These are phyloP conservation scores for Cyclina sinensis DNA, from an alignment of 1,140 invertebrate genomes.

Conservation along the genomic window DNA sequence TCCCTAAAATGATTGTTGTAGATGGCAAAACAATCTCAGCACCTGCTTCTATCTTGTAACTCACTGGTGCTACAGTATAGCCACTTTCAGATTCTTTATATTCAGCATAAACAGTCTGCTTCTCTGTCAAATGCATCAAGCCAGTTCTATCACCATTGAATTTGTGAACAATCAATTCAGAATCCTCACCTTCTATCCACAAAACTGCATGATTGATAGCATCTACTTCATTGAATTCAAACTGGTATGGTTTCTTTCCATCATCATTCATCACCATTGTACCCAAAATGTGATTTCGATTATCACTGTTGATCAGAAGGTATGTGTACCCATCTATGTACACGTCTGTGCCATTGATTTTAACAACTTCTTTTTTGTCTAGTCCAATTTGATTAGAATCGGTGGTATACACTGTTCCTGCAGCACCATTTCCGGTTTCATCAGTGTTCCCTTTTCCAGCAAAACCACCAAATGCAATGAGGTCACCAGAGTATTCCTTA, in stretches of 20 bases:
- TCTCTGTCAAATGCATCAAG: slow-evolving; percentile 73
- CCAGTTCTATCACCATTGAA: slow-evolving; percentile 81
- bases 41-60: slow-evolving; percentile 75
- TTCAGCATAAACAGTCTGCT: slow-evolving; percentile 77
- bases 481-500: slow-evolving; percentile 75
- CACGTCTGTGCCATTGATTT: slow-evolving; percentile 59
- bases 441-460: slow-evolving; percentile 60
- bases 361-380: slow-evolving; percentile 68
- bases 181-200: slow-evolving; percentile 71
- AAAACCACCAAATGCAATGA: slow-evolving; percentile 75
- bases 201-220: slow-evolving; percentile 77
- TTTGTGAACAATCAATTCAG: slow-evolving; percentile 78
- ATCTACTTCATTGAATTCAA: slow-evolving; percentile 77
- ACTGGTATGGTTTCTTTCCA: slow-evolving; percentile 54
- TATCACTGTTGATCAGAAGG: slow-evolving; percentile 78
- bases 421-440: slow-evolving; percentile 75
- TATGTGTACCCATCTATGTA: slow-evolving; percentile 72
- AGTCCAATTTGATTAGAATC: slow-evolving; percentile 70
- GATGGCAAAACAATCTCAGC: slow-evolving; percentile 78
- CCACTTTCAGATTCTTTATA: slow-evolving; percentile 78
- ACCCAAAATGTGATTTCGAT: slow-evolving; percentile 76
- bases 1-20: slow-evolving; percentile 79
- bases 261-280: slow-evolving; percentile 75
- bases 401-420: slow-evolving; percentile 77
- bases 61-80: slow-evolving; percentile 81